Conservation (phyloP, 2,888 invertebrate species). For the Caenorhabditis sinica region DNA sequence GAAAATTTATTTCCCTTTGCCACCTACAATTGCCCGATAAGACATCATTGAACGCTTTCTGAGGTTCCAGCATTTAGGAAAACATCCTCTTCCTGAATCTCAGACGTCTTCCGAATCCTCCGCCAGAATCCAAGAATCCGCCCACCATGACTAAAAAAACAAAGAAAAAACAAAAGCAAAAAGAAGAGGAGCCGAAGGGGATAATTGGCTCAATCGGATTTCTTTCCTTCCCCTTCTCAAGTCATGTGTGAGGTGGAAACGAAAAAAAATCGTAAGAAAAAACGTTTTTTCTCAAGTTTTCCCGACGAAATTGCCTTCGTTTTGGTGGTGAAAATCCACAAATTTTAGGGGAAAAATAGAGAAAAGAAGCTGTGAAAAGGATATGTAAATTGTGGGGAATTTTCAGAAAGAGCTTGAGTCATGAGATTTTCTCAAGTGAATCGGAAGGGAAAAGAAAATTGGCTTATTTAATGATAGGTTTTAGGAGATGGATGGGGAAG, state of each 20-base stretch:
- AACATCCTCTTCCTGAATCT: too few species aligned
- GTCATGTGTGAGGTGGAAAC: neutral
- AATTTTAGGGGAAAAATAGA: neutral
- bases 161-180: neutral
- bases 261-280: slow-evolving; percentile 14
- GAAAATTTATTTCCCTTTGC: too few species aligned
- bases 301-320: slow-evolving; percentile 4
- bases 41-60: too few species aligned
- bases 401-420: neutral
- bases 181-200: neutral
- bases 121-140: neutral
- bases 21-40: too few species aligned
- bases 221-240: neutral
- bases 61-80: too few species aligned
- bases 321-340: neutral
- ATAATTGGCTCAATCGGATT: slow-evolving; percentile 3
- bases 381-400: neutral
- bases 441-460: neutral
- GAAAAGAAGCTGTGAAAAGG: neutral
- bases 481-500: neutral
- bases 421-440: neutral
- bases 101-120: neutral
- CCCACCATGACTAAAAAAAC: neutral
- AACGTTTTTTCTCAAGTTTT: slow-evolving; percentile 8
- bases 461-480: neutral